Percentiles rank a stretch among this genome's conserved stretches.
phyloP scores from a whole-genome alignment of 2,113 vertebrate species.

The Anhinga anhinga region DNA sequence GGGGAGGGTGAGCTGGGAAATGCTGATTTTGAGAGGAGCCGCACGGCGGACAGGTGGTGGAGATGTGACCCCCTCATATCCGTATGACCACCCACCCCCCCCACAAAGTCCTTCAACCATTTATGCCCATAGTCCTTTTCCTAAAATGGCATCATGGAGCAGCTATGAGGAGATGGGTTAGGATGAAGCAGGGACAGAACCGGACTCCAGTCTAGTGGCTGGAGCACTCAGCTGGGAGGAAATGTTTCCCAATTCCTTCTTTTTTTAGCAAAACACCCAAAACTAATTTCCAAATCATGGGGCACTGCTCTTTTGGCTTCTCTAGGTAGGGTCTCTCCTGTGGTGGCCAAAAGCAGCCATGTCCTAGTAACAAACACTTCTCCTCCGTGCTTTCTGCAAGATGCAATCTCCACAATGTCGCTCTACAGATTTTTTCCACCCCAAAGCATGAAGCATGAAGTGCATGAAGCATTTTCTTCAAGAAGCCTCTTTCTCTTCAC shows the following conservation, averaged over 20 bases:
- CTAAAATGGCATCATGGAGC: neutral
- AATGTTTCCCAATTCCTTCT: neutral
- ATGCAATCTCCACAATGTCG: neutral
- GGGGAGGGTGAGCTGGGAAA: neutral
- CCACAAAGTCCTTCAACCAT: neutral
- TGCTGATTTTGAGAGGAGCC: neutral
- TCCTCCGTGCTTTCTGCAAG: accelerated
- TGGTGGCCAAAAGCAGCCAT: neutral
- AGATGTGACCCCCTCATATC: neutral
- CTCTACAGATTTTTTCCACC: neutral
- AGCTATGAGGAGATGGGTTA: neutral
- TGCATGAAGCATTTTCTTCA: neutral
- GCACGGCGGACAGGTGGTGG: accelerated
- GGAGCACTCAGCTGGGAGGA: neutral
- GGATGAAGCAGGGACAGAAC: neutral
- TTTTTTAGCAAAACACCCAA: neutral
- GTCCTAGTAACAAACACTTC: neutral
- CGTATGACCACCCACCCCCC: neutral
- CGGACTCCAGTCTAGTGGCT: neutral
- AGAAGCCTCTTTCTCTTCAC: neutral
- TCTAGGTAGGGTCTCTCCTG: neutral
- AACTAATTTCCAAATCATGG: neutral
- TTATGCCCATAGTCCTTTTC: neutral
- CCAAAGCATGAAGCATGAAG: neutral
- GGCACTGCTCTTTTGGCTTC: neutral